Evolutionary conservation across 2,113 vertebrate species (phyloP), one percentile per base, ranked within the genome.

Genomic region (Benitochromis conjunctus): DNA sequence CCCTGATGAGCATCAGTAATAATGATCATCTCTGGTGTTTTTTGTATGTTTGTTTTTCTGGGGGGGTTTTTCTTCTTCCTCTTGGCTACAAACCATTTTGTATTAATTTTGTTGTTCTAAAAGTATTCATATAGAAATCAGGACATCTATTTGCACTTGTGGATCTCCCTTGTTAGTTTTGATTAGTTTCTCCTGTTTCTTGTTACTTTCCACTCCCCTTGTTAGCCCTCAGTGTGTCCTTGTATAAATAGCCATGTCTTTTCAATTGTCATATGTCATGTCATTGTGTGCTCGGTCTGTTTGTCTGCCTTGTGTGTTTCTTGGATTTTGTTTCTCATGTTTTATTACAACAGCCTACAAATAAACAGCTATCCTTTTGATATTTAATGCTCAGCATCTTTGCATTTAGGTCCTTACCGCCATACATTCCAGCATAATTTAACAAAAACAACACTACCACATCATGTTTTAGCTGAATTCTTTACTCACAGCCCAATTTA

Each of bases 11-110:
- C 58, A 62, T 19, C 58, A 62, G 29, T 19, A 62, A 62, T 19
- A 19, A 62, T 1, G 58, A 16, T 62, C 58, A 62, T 62, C 16
- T 34, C 34, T 34, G 58, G 29, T 3, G 1, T 0, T 0, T 34
- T 60, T 60, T 31, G 3, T 60, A 60, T 60, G 57, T 60, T 60
- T 60, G 4, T 0, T 34, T 34, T 1, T 34, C 0, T 34, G 7
- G n/a, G n/a, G n/a, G n/a, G n/a, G n/a, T n/a, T n/a, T 36, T 62
- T 62, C n/a, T 64, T 64, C 18, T 64, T 64, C 10, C 18, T 64
- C 9, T n/a, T 64, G 31, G 31, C 60, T 64, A 18, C 60, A 12
- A 36, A 18, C 9, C 12, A n/a, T 64, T 64, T 64, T 36, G 36
- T 3, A 0, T 34, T 16, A 36, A 34, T 62, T 62, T 62, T 62